Evolutionary conservation across 2,113 vertebrate genomes (phyloP), one percentile per base, ranked within the genome.

Genomic region (Fulmarus glacialis): DNA sequence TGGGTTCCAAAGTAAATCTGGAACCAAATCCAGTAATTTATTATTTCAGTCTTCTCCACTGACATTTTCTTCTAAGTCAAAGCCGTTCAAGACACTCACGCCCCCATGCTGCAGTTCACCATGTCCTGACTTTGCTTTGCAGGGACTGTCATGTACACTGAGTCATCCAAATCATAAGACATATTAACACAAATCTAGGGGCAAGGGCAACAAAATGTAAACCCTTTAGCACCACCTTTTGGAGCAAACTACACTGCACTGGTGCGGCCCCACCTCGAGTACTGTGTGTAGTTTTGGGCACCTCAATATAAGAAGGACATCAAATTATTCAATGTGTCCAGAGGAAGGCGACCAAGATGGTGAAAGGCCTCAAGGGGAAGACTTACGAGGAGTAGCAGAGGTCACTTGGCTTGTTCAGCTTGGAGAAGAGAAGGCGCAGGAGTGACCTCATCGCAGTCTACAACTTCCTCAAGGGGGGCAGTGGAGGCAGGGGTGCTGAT

Each of bases 111-210:
- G 29, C 86, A 53, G 19, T 58, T 66, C 30, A 15, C 36, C 27
- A 4, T 56, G 21, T 56, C 15, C 23, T 70, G 15, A 23, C 34
- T 70, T 88, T 52, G 29, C 30, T 82, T 42, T 74, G 15, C 40
- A 29, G 48, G 29, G 48, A n/a, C 38, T 56, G 0, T 63, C 12
- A 19, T n/a, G 32, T 58, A 29, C 9, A 29, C 5, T 0, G 4
- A 73, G 7, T 52, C 40, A 34, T 36, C 22, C 17, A 52, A 38
- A 68, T 64, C 34, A 43, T 78, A 29, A 60, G 26, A 50, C 3
- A 11, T 45, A 4, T 8, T 86, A 34, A 32, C 17, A 22, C 9
- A 42, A 36, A 19, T 9, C 19, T 47, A 43, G 3, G 4, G 6
- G 0, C 8, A 59, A 21, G 24, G 27, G 3, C 1, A 1, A 63